Conservation (phyloP, 2,888 invertebrate genomes). For the Yponomeuta cagnagella region DNA sequence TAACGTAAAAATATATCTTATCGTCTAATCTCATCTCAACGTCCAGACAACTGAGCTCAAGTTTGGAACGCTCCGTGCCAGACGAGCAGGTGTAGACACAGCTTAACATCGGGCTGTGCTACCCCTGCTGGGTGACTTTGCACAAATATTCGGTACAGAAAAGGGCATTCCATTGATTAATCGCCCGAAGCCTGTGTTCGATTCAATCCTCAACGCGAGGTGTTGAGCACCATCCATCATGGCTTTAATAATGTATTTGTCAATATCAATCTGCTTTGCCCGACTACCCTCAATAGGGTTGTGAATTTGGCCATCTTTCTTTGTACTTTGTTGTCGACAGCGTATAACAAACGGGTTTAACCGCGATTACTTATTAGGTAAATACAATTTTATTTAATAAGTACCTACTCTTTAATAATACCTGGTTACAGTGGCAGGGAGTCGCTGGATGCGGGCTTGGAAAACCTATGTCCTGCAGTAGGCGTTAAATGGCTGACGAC, state of each 20-base stretch:
- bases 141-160: constrained; percentile 7
- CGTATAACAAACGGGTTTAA: no score
- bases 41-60: no score
- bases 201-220: constrained; percentile 7
- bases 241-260: constrained; percentile 14
- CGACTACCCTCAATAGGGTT: background rate
- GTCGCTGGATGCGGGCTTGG: no score
- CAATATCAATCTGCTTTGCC: background rate
- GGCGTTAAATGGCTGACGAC: no score
- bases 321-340: background rate
- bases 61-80: background rate
- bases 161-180: constrained; percentile 12
- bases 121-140: constrained; percentile 9
- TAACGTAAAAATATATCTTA: no score
- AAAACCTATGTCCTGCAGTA: no score
- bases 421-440: no score
- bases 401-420: no score
- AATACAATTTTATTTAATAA: no score
- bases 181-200: background rate
- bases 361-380: no score
- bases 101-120: background rate
- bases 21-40: no score
- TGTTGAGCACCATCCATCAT: constrained; percentile 12
- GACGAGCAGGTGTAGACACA: background rate
- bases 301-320: background rate